These are phyloP conservation scores for Steinernema scapterisci DNA, from an alignment of 2,888 invertebrate genomes.

Conservation along the genomic window DNA sequence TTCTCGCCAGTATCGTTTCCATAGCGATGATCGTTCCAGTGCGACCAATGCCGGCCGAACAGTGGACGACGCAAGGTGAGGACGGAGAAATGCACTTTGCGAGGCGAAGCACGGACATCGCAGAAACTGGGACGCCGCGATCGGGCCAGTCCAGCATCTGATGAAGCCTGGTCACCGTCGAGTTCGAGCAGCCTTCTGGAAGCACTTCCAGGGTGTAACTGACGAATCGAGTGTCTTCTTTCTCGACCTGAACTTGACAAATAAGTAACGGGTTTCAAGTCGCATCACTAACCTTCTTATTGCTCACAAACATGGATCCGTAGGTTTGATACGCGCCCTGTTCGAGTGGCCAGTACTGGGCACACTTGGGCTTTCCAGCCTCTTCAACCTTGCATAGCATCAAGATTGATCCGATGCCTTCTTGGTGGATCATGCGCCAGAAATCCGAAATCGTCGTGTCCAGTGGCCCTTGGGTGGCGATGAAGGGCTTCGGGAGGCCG, in stretches of 20 bases:
- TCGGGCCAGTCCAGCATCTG: conserved; percentile 43
- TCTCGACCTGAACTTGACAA: conserved; percentile 31
- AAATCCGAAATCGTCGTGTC: conserved; percentile 42
- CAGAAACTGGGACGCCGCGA: conserved; percentile 34
- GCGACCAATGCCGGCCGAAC: conserved; percentile 40
- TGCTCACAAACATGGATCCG: conserved; percentile 39
- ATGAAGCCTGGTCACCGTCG: conserved; percentile 37
- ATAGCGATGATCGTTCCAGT: conserved; percentile 41
- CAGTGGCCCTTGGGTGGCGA: conserved; percentile 46
- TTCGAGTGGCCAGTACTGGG: conserved; percentile 42
- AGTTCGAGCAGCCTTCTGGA: conserved; percentile 43
- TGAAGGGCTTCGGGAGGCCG: conserved; percentile 42
- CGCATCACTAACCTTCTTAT: conserved; percentile 32
- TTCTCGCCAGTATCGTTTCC: conserved; percentile 34
- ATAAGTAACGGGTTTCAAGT: not conserved
- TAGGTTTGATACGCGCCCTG: conserved; percentile 40
- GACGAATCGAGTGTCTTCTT: conserved; percentile 34
- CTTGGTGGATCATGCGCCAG: conserved; percentile 46
- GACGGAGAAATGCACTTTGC: conserved; percentile 31
- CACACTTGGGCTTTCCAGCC: conserved; percentile 39
- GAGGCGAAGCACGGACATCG: conserved; percentile 38
- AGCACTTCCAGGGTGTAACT: conserved; percentile 40
- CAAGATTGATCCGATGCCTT: conserved; percentile 37
- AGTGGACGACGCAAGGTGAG: conserved; percentile 40
- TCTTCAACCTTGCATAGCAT: conserved; percentile 43